phyloP scores from a whole-genome alignment of 2,888 invertebrate species.

The Brachypalpus laphriformis region DNA sequence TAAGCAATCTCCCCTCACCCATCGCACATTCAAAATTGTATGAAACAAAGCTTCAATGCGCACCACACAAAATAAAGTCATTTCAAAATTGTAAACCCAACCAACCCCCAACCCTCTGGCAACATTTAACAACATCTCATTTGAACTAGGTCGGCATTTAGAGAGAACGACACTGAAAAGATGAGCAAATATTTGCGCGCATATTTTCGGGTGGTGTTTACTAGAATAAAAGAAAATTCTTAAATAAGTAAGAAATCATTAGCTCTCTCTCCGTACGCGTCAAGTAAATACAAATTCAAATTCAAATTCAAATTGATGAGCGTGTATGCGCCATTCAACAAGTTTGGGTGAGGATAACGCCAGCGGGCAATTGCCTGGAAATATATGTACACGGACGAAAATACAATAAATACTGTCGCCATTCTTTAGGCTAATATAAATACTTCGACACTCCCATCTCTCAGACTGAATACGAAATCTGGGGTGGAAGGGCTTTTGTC shows the following conservation, averaged over 20 bases:
- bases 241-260: conserved; percentile 42
- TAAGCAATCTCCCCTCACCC: conserved; percentile 2
- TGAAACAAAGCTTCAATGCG: conserved; percentile 43
- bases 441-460: conserved; percentile 52
- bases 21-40: conserved; percentile 16
- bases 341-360: not conserved
- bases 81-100: conserved; percentile 27
- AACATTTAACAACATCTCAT: conserved; percentile 20
- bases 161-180: conserved; percentile 17
- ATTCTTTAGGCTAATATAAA: conserved; percentile 58
- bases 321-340: conserved; percentile 7
- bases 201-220: conserved; percentile 38
- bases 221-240: conserved; percentile 12
- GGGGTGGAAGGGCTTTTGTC: conserved; percentile 2
- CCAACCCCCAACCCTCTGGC: not conserved
- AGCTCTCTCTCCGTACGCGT: conserved; percentile 22
- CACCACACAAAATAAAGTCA: conserved; percentile 52
- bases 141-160: conserved; percentile 56
- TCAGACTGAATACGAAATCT: conserved; percentile 59
- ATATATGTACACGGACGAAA: conserved; percentile 34
- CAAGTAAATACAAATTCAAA: not conserved
- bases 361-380: conserved; percentile 30
- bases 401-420: conserved; percentile 22
- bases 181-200: conserved; percentile 50
- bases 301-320: not conserved